A percentile compares a stretch with the other conserved stretches of the same genome.
Evolutionary conservation across 2,888 invertebrate genomes (phyloP).

Genomic region (Melipona bicolor): DNA sequence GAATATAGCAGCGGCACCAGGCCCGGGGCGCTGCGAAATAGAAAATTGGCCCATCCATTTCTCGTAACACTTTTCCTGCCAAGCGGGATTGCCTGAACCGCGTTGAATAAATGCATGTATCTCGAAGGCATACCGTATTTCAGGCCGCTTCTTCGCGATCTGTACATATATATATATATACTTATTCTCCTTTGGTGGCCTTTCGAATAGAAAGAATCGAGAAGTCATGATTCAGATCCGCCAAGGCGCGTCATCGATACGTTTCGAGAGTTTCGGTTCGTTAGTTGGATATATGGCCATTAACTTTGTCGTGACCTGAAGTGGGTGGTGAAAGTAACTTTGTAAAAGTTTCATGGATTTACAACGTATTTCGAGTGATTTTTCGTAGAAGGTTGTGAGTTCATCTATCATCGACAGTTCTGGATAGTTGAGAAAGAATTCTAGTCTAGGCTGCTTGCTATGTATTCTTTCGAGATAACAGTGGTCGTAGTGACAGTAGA

Average conservation of each 20-base stretch:
- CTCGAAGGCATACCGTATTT: conserved; percentile 69
- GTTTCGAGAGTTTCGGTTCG: conserved; percentile 28
- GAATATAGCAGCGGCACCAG: conserved; percentile 60
- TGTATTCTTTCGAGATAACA: not conserved
- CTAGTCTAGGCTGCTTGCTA: no score
- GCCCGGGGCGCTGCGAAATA: conserved; percentile 74
- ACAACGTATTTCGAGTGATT: no score
- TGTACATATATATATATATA: not conserved
- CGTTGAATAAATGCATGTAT: conserved; percentile 80
- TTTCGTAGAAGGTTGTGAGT: no score
- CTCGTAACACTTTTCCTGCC: conserved; percentile 76
- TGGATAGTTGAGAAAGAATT: no score
- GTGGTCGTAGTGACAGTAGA: not conserved
- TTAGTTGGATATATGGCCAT: not conserved
- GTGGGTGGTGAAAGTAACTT: no score
- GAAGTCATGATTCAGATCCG: conserved; percentile 58
- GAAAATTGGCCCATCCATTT: conserved; percentile 82
- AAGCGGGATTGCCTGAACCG: conserved; percentile 73
- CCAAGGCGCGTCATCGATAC: conserved; percentile 33
- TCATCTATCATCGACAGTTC: no score
- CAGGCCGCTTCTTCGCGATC: conserved; percentile 44
- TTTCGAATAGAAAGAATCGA: conserved; percentile 12
- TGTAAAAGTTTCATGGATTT: no score
- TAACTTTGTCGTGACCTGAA: not conserved
- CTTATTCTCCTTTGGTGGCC: conserved; percentile 44